Percentiles rank a stretch among this genome's conserved stretches.
Evolutionary conservation across 2,888 invertebrate species (phyloP).

Genomic region (Brachycybe producta): DNA sequence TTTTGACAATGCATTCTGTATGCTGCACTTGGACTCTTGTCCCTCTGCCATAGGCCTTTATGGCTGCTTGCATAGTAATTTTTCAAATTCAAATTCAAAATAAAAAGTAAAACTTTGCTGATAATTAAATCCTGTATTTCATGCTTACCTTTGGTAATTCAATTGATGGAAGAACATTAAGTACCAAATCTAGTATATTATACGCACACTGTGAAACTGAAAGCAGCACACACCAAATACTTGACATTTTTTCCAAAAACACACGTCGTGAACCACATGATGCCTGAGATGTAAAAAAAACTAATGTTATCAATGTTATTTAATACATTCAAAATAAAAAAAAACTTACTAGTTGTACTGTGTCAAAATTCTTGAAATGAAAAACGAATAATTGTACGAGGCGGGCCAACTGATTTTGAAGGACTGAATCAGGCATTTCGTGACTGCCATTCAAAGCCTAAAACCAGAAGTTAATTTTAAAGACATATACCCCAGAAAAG

Average conservation of each 20-base stretch:
- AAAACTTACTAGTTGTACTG: slow-evolving; percentile 47
- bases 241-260: slow-evolving; percentile 61
- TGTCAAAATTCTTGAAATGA: slow-evolving; percentile 70
- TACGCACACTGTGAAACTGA: slow-evolving; percentile 71
- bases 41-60: too few relatives aligned
- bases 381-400: slow-evolving; percentile 64
- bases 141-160: slow-evolving; percentile 31
- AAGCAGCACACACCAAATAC: slow-evolving; percentile 77
- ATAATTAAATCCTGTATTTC: too few relatives aligned
- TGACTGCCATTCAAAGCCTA: slow-evolving; percentile 79
- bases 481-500: not conserved
- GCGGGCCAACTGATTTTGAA: slow-evolving; percentile 62
- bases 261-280: not conserved
- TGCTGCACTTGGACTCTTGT: too few relatives aligned
- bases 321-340: too few relatives aligned
- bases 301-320: slow-evolving; percentile 29
- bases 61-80: too few relatives aligned
- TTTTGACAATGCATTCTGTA: too few relatives aligned
- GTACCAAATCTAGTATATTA: slow-evolving; percentile 46
- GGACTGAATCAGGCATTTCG: slow-evolving; percentile 66
- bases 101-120: too few relatives aligned
- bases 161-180: slow-evolving; percentile 66
- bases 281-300: not conserved
- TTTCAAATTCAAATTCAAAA: too few relatives aligned
- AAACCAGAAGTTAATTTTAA: slow-evolving; percentile 23